Evolutionary conservation across 2,113 vertebrate genomes (phyloP).

Genomic region (Cyphomyrus plagiostoma): DNA sequence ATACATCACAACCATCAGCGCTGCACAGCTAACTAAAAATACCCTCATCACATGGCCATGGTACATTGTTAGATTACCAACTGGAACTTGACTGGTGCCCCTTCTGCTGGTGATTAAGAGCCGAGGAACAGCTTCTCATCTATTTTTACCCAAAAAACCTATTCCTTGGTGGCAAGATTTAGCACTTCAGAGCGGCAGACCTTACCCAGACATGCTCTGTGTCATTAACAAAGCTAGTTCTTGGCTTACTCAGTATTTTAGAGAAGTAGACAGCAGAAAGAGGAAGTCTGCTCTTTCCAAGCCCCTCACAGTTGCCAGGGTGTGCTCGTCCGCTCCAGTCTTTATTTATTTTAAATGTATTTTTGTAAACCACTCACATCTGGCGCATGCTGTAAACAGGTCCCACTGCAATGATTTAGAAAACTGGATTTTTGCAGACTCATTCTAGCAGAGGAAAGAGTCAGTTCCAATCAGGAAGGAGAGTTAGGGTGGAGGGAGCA

Average conservation of each 20-base stretch:
- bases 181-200: slow-evolving; percentile 27
- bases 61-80: not conserved
- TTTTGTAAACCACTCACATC: not conserved
- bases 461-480: not conserved
- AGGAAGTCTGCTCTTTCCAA: slow-evolving; percentile 19
- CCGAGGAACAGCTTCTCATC: not conserved
- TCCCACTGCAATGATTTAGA: not conserved
- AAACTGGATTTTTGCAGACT: not conserved
- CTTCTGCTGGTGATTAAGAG: not conserved
- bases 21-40: not conserved
- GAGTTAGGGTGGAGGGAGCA: not conserved
- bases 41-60: not conserved
- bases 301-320: slow-evolving; percentile 30
- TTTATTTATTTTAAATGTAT: not conserved
- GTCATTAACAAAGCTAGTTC: slow-evolving; percentile 11
- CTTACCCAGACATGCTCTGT: slow-evolving; percentile 20
- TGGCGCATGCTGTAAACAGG: not conserved
- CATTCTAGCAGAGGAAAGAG: not conserved
- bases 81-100: not conserved
- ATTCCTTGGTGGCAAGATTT: not conserved
- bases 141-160: not conserved
- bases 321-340: slow-evolving; percentile 19
- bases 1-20: not conserved
- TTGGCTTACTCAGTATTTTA: slow-evolving; percentile 28
- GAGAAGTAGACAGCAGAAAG: slow-evolving; percentile 40